Evolutionary conservation across 2,888 invertebrate genomes (phyloP), one percentile per base, ranked within the genome.

Genomic region (Drosophila colorata): DNA sequence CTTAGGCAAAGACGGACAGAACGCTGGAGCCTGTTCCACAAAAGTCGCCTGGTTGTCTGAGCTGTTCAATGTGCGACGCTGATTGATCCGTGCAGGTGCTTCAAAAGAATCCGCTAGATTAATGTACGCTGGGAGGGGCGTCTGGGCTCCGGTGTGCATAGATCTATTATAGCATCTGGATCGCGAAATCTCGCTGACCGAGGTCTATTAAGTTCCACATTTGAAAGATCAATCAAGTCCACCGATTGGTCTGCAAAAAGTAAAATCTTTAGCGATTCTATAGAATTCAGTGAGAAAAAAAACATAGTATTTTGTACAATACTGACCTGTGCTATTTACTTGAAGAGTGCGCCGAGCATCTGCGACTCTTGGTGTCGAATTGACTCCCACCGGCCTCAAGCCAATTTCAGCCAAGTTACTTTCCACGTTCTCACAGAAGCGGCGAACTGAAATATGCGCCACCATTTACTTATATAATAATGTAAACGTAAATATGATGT

Each of bases 131-230:
- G 51, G 41, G 7, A 16, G 49, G 9, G 18, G 0, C 37, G 35
- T 18, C 37, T 1, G 0, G n/a, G 4, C 11, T 61, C 47, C 2
- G 73, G 74, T 3, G 74, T 49, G 13, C 74, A 74, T 7, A 74
- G 53, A 48, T 82, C 82, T 5, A 82, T 79, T 0, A 82, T 28
- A 0, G 49, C 69, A 1, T 60, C 53, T 0, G 82, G 76, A 0
- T 9, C 0, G 8, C 43, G 20, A 2, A n/a, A 2, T 4, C 49
- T n/a, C 0, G 41, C 49, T 0, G 44, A 5, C 5, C 38, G 52
- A 2, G 16, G 35, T 7, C 2, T 0, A 11, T 18, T 1, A 0
- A 8, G n/a, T 0, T 69, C 55, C 0, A 52, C 7, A 13, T 33
- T 13, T 1, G 63, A 59, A 2, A 77, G 37, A 55, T 81, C 52